Conservation (phyloP, 2,888 invertebrate genomes). For the Galeruca laticollis region DNA sequence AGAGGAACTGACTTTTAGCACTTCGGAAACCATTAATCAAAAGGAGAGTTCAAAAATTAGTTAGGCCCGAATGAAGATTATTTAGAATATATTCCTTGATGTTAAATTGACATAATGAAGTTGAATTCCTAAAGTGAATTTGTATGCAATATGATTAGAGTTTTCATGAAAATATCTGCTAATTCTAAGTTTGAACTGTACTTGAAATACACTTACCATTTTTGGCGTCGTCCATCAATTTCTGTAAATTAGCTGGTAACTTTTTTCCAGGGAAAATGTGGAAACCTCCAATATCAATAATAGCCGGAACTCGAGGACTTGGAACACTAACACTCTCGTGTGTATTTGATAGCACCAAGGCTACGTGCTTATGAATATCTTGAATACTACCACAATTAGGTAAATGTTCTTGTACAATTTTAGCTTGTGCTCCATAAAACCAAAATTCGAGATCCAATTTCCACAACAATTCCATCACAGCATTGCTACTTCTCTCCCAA, state of each 20-base stretch:
- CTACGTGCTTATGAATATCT: constrained; percentile 52
- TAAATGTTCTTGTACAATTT: constrained; percentile 56
- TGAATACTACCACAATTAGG: constrained; percentile 53
- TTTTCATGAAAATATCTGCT: background rate
- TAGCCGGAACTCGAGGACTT: constrained; percentile 70
- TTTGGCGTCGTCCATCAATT: constrained; percentile 68
- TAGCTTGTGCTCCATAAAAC: constrained; percentile 50
- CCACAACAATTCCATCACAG: constrained; percentile 53
- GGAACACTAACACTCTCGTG: constrained; percentile 70
- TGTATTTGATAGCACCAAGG: constrained; percentile 57
- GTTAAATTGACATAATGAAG: no score
- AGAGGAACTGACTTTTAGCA: no score
- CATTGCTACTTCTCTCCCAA: constrained; percentile 69
- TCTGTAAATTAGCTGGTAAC: constrained; percentile 66
- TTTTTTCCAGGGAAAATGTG: constrained; percentile 62
- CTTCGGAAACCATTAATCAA: no score
- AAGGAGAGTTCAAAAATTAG: no score
- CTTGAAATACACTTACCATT: constrained; percentile 61
- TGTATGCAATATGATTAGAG: background rate
- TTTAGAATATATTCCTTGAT: no score
- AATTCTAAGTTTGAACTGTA: background rate
- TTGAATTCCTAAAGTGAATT: no score
- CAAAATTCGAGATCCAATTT: constrained; percentile 47
- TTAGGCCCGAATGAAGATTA: no score
- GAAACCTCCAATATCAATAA: constrained; percentile 72